Conservation (phyloP, 2,113 vertebrate genomes). For the Lynx canadensis region DNA sequence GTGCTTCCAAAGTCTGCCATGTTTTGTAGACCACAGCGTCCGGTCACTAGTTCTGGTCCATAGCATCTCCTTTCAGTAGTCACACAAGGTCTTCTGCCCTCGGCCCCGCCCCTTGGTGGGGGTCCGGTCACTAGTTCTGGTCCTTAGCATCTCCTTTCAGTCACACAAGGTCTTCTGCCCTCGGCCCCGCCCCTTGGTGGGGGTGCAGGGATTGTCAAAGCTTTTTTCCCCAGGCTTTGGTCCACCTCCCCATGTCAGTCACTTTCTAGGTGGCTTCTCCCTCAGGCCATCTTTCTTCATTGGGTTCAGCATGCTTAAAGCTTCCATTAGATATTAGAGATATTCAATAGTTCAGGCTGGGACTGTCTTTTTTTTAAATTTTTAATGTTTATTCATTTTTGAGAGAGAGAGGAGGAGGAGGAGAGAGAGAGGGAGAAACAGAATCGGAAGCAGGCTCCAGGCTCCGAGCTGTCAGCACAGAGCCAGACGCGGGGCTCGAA, state of each 20-base stretch:
- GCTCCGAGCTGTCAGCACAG: no score
- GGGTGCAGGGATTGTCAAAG: neutral
- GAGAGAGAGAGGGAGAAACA: no score
- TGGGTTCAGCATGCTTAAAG: neutral
- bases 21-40: neutral
- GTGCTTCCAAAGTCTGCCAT: neutral
- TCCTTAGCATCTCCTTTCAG: neutral
- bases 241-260: neutral
- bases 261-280: neutral
- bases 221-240: neutral
- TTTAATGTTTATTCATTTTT: no score
- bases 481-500: no score
- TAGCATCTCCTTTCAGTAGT: neutral
- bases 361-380: neutral
- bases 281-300: neutral
- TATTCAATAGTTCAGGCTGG: no score
- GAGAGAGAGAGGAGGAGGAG: no score
- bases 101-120: no score
- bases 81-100: neutral
- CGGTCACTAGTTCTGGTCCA: neutral
- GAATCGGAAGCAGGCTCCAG: no score
- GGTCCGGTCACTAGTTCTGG: neutral
- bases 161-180: neutral
- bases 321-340: neutral
- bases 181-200: no score